Percentiles rank a stretch among this genome's conserved stretches.
phyloP scores from a whole-genome alignment of 92 coral and sea anemone genomes.

The Blastomussa wellsi region DNA sequence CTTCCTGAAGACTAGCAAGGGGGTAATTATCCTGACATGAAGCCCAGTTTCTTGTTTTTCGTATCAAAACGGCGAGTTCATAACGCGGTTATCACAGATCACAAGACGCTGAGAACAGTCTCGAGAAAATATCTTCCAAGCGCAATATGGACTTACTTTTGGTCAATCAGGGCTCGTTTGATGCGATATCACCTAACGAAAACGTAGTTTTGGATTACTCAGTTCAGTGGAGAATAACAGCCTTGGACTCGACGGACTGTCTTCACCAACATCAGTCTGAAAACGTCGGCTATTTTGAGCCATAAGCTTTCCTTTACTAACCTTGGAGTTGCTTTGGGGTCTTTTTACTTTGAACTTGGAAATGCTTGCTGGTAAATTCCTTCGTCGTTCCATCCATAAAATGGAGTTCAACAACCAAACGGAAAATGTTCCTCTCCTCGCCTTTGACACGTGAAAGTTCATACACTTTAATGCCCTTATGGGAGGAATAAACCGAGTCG shows the following conservation, averaged over 20 bases:
- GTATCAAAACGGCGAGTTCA: background rate
- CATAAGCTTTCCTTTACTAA: background rate
- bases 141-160: background rate
- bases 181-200: background rate
- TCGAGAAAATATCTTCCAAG: background rate
- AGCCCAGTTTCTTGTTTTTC: background rate
- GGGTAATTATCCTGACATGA: background rate
- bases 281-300: background rate
- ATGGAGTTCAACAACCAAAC: slow-evolving; percentile 71
- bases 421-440: slow-evolving; percentile 91
- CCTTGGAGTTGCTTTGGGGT: slow-evolving; percentile 37
- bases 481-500: slow-evolving; percentile 77
- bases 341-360: slow-evolving; percentile 91
- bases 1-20: background rate
- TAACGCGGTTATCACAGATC: background rate
- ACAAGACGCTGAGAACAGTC: background rate
- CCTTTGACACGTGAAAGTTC: slow-evolving; percentile 98
- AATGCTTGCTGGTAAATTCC: slow-evolving; percentile 72
- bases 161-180: background rate
- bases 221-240: no score
- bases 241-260: no score
- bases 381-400: slow-evolving; percentile 73
- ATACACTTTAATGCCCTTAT: slow-evolving; percentile 84
- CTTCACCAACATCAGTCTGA: no score
- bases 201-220: no score